A percentile compares a stretch with the other conserved stretches of the same genome.
These are phyloP conservation scores for Trachymyrmex septentrionalis DNA, from an alignment of 1,140 invertebrate genomes.

Conservation along the genomic window DNA sequence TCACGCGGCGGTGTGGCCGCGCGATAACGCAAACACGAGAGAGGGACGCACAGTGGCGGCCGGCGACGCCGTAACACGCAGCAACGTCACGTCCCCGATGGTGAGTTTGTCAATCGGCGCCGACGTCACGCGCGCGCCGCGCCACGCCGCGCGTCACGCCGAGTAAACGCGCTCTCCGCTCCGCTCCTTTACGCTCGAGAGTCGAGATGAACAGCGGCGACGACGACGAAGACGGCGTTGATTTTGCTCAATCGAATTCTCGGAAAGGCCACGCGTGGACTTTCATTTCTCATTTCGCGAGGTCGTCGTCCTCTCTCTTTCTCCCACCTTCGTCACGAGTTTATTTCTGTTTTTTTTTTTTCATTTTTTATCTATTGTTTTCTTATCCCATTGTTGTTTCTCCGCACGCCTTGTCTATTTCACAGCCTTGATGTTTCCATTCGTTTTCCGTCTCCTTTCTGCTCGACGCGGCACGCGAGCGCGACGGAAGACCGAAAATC, in stretches of 20 bases:
- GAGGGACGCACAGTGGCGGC: slow-evolving; percentile 33
- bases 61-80: slow-evolving; percentile 24
- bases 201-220: background rate
- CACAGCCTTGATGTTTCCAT: too few species aligned
- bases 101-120: slow-evolving; percentile 62
- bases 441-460: background rate
- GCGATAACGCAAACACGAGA: slow-evolving; percentile 50
- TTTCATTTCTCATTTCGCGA: background rate
- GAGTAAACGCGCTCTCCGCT: background rate
- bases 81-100: slow-evolving; percentile 61
- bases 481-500: slow-evolving; percentile 5
- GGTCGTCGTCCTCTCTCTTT: background rate
- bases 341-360: background rate
- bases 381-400: background rate
- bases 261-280: background rate
- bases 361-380: background rate
- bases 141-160: slow-evolving; percentile 7
- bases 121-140: slow-evolving; percentile 41
- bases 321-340: too few species aligned
- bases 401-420: background rate
- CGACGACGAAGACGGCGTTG: too few species aligned
- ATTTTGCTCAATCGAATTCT: background rate
- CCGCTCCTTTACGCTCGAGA: background rate
- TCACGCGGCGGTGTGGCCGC: slow-evolving; percentile 17
- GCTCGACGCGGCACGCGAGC: background rate